Evolutionary conservation across 2,888 invertebrate genomes (phyloP).

Genomic region (Bembecia ichneumoniformis): DNA sequence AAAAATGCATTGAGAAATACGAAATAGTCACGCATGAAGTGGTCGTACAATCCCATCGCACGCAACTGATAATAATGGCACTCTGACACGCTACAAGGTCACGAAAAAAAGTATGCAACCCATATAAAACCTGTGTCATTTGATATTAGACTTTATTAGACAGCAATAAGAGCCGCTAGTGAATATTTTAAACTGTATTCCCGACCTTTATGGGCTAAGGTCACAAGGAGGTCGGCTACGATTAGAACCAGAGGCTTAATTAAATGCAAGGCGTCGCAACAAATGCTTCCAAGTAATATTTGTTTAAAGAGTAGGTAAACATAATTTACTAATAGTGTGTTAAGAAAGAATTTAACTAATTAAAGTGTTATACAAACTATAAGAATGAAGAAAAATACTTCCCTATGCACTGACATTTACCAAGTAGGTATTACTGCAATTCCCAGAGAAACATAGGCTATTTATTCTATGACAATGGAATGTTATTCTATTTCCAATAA

Average conservation of each 20-base stretch:
- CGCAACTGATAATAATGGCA: constrained; percentile 21
- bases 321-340: too few relatives aligned
- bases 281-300: too few relatives aligned
- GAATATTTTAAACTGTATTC: constrained; percentile 5
- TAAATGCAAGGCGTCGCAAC: constrained; percentile 6
- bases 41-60: constrained; percentile 12
- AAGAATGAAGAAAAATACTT: too few relatives aligned
- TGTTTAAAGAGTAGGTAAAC: too few relatives aligned
- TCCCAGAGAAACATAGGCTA: too few relatives aligned
- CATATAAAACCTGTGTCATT: constrained; percentile 1
- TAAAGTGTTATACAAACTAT: too few relatives aligned
- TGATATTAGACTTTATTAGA: constrained; percentile 5
- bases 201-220: constrained; percentile 35
- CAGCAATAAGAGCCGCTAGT: constrained; percentile 1
- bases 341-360: too few relatives aligned
- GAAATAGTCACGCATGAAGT: constrained; percentile 7
- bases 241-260: constrained; percentile 24
- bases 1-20: constrained; percentile 2
- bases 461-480: too few relatives aligned
- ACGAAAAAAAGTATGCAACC: constrained; percentile 3
- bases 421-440: too few relatives aligned
- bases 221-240: constrained; percentile 34
- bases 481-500: too few relatives aligned
- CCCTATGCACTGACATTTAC: too few relatives aligned
- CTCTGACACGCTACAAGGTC: constrained; percentile 17